Conservation (phyloP, 2,888 invertebrate species). For the Eristalinus sepulchralis region DNA sequence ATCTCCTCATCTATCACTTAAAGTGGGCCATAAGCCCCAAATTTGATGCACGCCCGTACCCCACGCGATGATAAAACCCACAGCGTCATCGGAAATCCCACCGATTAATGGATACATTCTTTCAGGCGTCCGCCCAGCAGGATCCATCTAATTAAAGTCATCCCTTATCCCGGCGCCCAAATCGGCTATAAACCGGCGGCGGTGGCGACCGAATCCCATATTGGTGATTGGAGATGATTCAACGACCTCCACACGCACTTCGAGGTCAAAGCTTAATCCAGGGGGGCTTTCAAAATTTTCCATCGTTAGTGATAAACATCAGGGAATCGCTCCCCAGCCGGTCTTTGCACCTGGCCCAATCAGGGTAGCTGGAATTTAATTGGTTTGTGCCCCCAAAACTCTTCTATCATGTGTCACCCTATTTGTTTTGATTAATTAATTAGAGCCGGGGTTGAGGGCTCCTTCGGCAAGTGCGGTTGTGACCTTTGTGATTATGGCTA, state of each 20-base stretch:
- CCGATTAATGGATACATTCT: background rate
- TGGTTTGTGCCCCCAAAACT: conserved; percentile 7
- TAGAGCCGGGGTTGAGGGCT: background rate
- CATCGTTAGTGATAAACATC: background rate
- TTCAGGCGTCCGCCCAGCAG: background rate
- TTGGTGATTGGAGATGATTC: background rate
- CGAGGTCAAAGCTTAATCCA: background rate
- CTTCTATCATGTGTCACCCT: conserved; percentile 16
- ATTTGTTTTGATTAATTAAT: conserved; percentile 25
- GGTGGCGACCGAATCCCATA: background rate
- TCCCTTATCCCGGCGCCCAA: background rate
- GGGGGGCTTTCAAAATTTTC: background rate
- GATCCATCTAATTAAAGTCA: background rate
- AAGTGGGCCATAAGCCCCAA: background rate
- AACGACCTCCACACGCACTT: background rate
- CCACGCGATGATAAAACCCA: background rate
- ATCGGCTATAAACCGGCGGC: background rate
- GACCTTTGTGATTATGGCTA: conserved; percentile 1
- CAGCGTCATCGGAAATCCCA: background rate
- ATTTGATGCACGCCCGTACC: background rate
- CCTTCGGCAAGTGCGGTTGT: background rate
- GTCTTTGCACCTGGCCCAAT: background rate
- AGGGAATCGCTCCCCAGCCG: background rate
- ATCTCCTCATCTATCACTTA: background rate
- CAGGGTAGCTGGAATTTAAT: background rate